Conservation (phyloP, 1,140 invertebrate species). For the Drosophila albomicans region DNA sequence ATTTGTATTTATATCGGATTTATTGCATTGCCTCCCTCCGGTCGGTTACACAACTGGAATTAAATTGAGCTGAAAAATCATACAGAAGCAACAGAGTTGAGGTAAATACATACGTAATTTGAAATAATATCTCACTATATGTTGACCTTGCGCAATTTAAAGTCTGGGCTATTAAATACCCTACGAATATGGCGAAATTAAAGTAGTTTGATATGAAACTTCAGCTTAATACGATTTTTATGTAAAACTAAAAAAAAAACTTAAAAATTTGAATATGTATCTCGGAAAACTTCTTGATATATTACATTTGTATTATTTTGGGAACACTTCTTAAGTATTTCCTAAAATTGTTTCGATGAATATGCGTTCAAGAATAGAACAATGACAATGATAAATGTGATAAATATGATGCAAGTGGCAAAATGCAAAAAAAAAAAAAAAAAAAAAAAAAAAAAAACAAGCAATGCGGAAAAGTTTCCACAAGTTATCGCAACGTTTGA, state of each 20-base stretch:
- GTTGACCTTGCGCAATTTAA: neutral
- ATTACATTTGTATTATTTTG: too few species aligned
- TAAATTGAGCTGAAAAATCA: constrained; percentile 6
- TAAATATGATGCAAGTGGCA: constrained; percentile 41
- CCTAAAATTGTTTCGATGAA: neutral
- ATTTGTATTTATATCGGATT: neutral
- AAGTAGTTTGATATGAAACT: too few species aligned
- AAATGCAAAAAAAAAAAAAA: constrained; percentile 36
- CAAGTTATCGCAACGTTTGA: constrained; percentile 53
- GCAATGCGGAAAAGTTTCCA: constrained; percentile 10
- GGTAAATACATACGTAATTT: neutral
- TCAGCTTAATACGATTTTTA: too few species aligned
- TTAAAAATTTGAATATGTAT: too few species aligned
- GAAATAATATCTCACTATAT: neutral
- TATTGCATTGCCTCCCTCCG: too few species aligned
- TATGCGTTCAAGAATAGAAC: neutral
- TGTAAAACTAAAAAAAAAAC: too few species aligned
- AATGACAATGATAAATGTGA: constrained; percentile 13
- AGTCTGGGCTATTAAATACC: neutral
- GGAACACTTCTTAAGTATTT: neutral
- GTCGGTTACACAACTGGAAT: neutral
- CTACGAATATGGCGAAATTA: neutral
- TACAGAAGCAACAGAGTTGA: neutral
- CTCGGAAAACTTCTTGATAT: too few species aligned
- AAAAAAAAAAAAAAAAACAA: constrained; percentile 2